Conservation (phyloP, 2,888 invertebrate species). For the Volucella zonaria region DNA sequence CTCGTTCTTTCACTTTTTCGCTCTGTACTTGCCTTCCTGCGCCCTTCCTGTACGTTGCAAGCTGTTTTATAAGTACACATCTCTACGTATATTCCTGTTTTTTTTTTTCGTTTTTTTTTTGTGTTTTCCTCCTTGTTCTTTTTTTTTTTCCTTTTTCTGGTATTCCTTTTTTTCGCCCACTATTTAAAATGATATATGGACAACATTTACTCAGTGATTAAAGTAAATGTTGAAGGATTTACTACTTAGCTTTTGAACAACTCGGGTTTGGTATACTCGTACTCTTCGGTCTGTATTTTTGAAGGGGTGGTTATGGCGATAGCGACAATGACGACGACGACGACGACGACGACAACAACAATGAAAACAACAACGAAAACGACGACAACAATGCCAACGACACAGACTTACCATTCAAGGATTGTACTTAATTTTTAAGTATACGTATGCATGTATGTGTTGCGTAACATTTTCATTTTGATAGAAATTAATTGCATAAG, state of each 20-base stretch:
- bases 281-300: not conserved
- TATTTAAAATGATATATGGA: constrained; percentile 70
- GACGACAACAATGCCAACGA: constrained; percentile 4
- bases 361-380: not conserved
- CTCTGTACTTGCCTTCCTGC: constrained; percentile 2
- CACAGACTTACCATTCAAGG: constrained; percentile 38
- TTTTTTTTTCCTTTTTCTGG: constrained; percentile 19
- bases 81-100: constrained; percentile 28
- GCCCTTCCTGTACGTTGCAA: not conserved
- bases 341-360: too few species aligned
- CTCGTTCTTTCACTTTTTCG: constrained; percentile 9
- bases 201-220: constrained; percentile 69
- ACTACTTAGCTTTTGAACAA: constrained; percentile 53
- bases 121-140: constrained; percentile 9
- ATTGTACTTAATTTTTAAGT: constrained; percentile 49
- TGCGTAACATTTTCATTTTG: constrained; percentile 70
- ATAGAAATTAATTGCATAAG: constrained; percentile 65
- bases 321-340: not conserved
- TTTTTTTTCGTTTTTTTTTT: constrained; percentile 31
- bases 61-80: constrained; percentile 36
- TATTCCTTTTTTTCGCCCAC: constrained; percentile 41
- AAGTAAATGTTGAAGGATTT: constrained; percentile 71
- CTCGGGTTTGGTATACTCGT: constrained; percentile 19
- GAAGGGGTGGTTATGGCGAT: constrained; percentile 4
- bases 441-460: constrained; percentile 24